Evolutionary conservation across 1,140 invertebrate species (phyloP).

Genomic region (Eueides isabella): DNA sequence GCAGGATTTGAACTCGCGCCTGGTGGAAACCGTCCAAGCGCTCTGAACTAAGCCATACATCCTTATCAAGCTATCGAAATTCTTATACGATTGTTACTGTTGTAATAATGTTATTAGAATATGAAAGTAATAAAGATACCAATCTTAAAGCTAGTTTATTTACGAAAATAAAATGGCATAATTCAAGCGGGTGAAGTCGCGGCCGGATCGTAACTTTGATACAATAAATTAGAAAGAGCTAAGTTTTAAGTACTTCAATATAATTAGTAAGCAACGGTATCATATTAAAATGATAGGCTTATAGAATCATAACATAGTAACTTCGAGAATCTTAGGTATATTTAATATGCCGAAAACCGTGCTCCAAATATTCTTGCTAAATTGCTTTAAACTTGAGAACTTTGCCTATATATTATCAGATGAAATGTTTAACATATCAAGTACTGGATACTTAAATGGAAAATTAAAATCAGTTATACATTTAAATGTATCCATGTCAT

Average conservation of each 20-base stretch:
- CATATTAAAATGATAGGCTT: background rate
- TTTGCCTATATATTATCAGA: conserved; percentile 14
- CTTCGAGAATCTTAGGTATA: conserved; percentile 17
- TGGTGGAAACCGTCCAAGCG: too few relatives aligned
- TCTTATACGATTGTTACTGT: too few relatives aligned
- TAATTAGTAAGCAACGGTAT: background rate
- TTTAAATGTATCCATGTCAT: background rate
- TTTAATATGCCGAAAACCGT: conserved; percentile 17
- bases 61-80: too few relatives aligned
- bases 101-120: too few relatives aligned
- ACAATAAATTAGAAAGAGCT: background rate
- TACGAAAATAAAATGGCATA: too few relatives aligned
- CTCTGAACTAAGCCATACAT: too few relatives aligned
- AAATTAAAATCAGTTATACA: background rate
- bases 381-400: conserved; percentile 21
- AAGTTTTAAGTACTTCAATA: conserved; percentile 1
- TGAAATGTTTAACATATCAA: background rate
- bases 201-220: too few relatives aligned
- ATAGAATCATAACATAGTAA: conserved; percentile 3
- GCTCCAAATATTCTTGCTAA: conserved; percentile 22
- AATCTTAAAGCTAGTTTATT: too few relatives aligned
- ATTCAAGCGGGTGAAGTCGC: too few relatives aligned
- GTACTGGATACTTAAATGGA: background rate
- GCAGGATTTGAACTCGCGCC: too few relatives aligned
- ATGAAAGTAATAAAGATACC: too few relatives aligned